These are phyloP conservation scores for Anthophora plumipes DNA, from an alignment of 2,888 invertebrate species.

Conservation along the genomic window DNA sequence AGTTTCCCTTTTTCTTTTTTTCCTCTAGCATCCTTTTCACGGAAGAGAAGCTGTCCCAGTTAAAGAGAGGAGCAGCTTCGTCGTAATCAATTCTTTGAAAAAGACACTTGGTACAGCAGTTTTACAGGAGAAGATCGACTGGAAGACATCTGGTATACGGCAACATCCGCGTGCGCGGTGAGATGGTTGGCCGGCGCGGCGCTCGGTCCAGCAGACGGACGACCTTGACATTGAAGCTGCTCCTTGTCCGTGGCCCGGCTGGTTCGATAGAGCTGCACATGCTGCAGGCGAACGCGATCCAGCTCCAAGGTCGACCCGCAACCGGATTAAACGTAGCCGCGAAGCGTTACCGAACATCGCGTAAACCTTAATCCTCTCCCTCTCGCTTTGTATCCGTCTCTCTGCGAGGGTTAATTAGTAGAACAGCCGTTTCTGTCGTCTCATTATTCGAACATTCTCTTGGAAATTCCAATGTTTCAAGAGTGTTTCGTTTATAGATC, in stretches of 20 bases:
- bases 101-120: slow-evolving; percentile 5
- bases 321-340: slow-evolving; percentile 65
- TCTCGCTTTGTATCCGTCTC: not conserved
- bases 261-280: slow-evolving; percentile 80
- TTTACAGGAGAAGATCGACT: not conserved
- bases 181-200: slow-evolving; percentile 2
- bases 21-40: not conserved
- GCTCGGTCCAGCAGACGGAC: slow-evolving; percentile 37
- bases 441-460: not conserved
- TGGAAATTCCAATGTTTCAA: no score
- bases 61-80: not conserved
- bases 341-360: slow-evolving; percentile 31
- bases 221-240: slow-evolving; percentile 76
- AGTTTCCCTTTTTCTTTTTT: no score
- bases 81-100: slow-evolving; percentile 14
- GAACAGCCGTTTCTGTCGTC: not conserved
- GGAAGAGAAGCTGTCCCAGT: not conserved
- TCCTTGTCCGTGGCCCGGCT: slow-evolving; percentile 78
- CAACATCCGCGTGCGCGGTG: not conserved
- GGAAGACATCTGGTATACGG: not conserved
- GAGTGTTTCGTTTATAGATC: no score
- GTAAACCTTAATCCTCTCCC: slow-evolving; percentile 19
- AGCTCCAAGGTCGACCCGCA: slow-evolving; percentile 74
- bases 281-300: slow-evolving; percentile 72
- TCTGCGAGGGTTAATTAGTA: not conserved